A percentile compares a stretch with the other conserved stretches of the same genome.
Conservation (phyloP, 2,113 vertebrate genomes). For the Cacatua alba region DNA sequence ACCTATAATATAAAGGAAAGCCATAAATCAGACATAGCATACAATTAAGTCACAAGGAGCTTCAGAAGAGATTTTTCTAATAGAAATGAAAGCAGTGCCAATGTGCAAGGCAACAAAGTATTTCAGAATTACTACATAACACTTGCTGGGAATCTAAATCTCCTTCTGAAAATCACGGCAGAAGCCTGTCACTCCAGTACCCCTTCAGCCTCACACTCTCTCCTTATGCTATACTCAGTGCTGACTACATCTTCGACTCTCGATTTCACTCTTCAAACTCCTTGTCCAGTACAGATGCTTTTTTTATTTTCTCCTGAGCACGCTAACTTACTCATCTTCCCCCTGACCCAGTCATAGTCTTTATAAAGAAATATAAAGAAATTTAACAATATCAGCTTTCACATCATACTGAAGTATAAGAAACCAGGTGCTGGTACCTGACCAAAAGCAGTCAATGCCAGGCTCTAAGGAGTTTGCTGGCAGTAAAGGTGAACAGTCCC, state of each 20-base stretch:
- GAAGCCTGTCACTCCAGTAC: not conserved
- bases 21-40: not conserved
- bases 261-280: not conserved
- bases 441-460: not conserved
- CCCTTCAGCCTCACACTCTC: not conserved
- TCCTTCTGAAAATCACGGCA: fast-evolving
- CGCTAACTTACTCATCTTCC: not conserved
- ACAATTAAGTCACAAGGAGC: not conserved
- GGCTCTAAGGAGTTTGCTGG: not conserved
- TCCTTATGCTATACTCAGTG: not conserved
- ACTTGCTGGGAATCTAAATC: not conserved
- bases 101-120: not conserved
- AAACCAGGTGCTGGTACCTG: not conserved
- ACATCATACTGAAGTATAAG: not conserved
- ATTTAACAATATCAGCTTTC: not conserved
- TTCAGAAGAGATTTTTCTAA: not conserved
- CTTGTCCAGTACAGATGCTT: no score
- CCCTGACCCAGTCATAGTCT: not conserved
- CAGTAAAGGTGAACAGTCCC: not conserved
- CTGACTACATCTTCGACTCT: not conserved
- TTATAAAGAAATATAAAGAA: not conserved
- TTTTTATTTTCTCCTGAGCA: not conserved
- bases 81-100: not conserved
- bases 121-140: not conserved
- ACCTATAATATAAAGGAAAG: not conserved